Evolutionary conservation across 2,888 invertebrate species (phyloP).

Genomic region (Ichneumon xanthorius): DNA sequence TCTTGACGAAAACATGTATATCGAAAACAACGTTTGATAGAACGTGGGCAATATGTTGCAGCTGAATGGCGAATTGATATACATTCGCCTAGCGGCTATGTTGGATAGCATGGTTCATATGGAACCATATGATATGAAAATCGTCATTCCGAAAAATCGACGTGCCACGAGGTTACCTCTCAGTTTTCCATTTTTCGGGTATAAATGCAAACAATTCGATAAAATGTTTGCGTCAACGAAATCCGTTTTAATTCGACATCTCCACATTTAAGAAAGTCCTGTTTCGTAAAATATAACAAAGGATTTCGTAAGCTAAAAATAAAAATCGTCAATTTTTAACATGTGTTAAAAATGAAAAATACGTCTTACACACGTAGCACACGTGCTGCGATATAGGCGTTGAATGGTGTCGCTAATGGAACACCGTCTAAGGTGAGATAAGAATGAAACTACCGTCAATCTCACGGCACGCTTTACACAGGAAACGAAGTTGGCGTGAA

Average conservation of each 20-base stretch:
- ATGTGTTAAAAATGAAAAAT: background rate
- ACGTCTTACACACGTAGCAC: background rate
- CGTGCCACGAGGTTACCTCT: no score
- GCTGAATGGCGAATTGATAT: background rate
- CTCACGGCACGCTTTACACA: constrained; percentile 62
- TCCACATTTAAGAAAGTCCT: no score
- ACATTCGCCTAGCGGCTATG: background rate
- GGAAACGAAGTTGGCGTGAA: background rate
- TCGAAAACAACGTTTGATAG: background rate
- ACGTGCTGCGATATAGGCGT: background rate
- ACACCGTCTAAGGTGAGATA: constrained; percentile 4
- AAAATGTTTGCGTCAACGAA: no score
- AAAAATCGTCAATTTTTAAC: no score
- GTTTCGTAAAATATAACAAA: no score
- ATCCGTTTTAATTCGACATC: no score
- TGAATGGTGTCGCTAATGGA: background rate
- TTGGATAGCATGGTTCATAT: no score
- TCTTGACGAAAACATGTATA: constrained; percentile 8
- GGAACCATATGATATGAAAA: no score
- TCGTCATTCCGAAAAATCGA: no score
- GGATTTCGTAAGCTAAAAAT: no score
- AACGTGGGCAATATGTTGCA: constrained; percentile 18
- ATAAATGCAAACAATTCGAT: no score
- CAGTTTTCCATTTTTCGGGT: no score
- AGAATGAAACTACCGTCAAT: constrained; percentile 46